Evolutionary conservation across 2,888 invertebrate species (phyloP).

Genomic region (Ornithoptera priamus): DNA sequence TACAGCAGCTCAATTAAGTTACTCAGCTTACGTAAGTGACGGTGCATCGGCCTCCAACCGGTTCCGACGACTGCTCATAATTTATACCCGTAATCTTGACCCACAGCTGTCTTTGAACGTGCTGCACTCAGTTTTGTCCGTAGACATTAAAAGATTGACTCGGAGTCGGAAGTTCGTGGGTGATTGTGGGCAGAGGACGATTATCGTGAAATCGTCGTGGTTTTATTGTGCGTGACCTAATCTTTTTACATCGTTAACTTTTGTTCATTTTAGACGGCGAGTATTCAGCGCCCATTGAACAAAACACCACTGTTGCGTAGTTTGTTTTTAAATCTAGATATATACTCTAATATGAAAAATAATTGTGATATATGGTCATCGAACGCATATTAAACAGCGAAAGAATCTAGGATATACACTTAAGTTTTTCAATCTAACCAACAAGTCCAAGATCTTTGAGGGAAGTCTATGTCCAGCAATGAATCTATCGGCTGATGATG

Average conservation of each 20-base stretch:
- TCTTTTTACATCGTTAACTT: slow-evolving; percentile 14
- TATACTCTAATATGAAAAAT: too few species aligned
- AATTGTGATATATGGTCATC: too few species aligned
- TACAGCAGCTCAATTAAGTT: slow-evolving; percentile 3
- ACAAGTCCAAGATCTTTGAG: too few species aligned
- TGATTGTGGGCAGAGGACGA: slow-evolving; percentile 46
- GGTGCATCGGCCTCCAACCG: slow-evolving; percentile 65
- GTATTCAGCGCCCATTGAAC: slow-evolving; percentile 6
- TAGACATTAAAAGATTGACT: slow-evolving; percentile 47
- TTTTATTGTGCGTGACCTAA: slow-evolving; percentile 14
- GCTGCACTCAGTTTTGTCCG: slow-evolving; percentile 51
- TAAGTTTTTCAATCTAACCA: too few species aligned
- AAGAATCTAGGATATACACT: too few species aligned
- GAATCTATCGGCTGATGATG: too few species aligned
- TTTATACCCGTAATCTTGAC: slow-evolving; percentile 73
- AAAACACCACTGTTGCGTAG: slow-evolving; percentile 7
- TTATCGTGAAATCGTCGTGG: slow-evolving; percentile 24
- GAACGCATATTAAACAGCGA: too few species aligned
- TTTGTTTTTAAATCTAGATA: neutral
- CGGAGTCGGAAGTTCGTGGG: slow-evolving; percentile 50
- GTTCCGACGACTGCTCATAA: slow-evolving; percentile 57
- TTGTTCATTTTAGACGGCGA: slow-evolving; percentile 2
- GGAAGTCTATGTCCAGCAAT: too few species aligned
- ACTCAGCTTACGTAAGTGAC: slow-evolving; percentile 33
- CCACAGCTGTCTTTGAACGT: slow-evolving; percentile 66